phyloP scores from a whole-genome alignment of 2,888 invertebrate species.

The Xestia ashworthii region DNA sequence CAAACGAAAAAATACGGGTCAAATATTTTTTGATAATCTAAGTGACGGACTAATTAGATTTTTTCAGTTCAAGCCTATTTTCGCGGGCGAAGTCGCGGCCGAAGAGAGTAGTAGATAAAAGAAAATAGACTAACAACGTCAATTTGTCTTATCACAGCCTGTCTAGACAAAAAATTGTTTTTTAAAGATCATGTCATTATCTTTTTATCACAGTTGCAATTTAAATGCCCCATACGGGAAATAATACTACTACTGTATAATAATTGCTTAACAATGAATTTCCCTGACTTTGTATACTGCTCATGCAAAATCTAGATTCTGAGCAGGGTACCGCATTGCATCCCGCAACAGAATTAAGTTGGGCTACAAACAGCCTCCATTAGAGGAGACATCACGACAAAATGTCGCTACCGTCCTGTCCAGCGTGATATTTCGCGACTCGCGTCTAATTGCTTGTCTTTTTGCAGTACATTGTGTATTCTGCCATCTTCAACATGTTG shows the following conservation, averaged over 20 bases:
- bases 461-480: conserved; percentile 69
- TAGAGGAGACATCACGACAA: conserved; percentile 79
- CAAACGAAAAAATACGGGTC: too few species aligned
- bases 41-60: too few species aligned
- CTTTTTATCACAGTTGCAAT: neutral
- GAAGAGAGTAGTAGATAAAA: too few species aligned
- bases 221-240: too few species aligned
- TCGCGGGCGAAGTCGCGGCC: too few species aligned
- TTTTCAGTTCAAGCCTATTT: neutral
- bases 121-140: neutral
- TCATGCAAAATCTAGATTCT: conserved; percentile 14
- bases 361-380: conserved; percentile 69
- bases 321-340: conserved; percentile 32
- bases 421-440: conserved; percentile 79
- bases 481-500: conserved; percentile 41
- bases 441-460: conserved; percentile 81
- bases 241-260: neutral
- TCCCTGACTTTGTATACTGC: neutral
- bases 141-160: neutral
- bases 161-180: neutral
- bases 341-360: conserved; percentile 60
- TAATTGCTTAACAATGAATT: neutral
- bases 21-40: too few species aligned
- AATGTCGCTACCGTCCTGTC: conserved; percentile 83
- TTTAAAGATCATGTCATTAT: too few species aligned